Conservation (phyloP, 30 jellyfish, hydroid and myxozoan genomes). For the Aurelia sp. region DNA sequence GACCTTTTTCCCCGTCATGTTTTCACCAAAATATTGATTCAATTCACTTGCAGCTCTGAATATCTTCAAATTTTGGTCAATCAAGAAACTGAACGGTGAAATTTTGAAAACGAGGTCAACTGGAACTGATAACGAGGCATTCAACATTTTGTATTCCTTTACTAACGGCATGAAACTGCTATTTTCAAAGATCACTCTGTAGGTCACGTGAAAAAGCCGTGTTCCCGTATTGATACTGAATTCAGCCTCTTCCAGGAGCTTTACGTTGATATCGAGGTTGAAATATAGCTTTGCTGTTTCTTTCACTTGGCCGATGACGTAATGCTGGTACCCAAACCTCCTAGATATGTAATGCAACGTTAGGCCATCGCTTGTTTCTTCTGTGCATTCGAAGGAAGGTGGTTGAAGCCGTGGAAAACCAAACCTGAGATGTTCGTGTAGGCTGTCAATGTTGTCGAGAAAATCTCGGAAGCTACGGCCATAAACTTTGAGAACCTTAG, state of each 20-base stretch:
- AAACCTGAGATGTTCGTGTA: conserved; percentile 73
- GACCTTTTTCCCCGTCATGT: conserved; percentile 57
- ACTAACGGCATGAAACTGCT: conserved; percentile 44
- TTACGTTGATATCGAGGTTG: conserved; percentile 48
- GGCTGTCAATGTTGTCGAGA: conserved; percentile 59
- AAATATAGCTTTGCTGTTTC: conserved; percentile 49
- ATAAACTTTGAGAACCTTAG: conserved; percentile 52
- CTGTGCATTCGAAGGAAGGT: conserved; percentile 66
- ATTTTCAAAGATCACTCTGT: conserved; percentile 60
- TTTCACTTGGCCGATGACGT: conserved; percentile 77
- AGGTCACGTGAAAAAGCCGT: conserved; percentile 41
- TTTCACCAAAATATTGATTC: conserved; percentile 61
- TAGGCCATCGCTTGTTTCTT: conserved; percentile 62
- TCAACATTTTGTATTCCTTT: conserved; percentile 16
- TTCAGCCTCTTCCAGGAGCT: conserved; percentile 40
- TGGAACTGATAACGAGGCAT: conserved; percentile 28
- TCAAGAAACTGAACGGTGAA: conserved; percentile 67
- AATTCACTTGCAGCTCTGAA: conserved; percentile 51
- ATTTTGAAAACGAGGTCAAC: conserved; percentile 50
- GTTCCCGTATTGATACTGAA: background rate
- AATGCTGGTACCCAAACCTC: conserved; percentile 64
- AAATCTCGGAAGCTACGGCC: conserved; percentile 70
- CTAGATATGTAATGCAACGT: conserved; percentile 67
- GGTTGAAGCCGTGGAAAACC: conserved; percentile 59
- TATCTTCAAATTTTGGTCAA: conserved; percentile 41